Percentiles rank a stretch among this genome's conserved stretches.
phyloP scores from a whole-genome alignment of 1,140 invertebrate species.

The Ctenoplectra terminalis region DNA sequence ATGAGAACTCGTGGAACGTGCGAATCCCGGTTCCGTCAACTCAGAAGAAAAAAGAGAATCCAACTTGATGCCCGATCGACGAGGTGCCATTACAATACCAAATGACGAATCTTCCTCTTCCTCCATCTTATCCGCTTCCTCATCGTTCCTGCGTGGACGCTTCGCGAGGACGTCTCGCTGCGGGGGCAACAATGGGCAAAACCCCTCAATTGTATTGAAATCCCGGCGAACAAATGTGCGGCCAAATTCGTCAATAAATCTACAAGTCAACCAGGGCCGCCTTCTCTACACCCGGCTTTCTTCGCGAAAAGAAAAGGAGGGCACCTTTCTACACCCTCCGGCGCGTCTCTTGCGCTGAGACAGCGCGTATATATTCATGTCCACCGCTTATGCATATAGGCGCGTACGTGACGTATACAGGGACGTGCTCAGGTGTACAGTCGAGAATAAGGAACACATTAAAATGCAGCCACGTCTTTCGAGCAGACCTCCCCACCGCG shows the following conservation, averaged over 20 bases:
- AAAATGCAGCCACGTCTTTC: constrained; percentile 55
- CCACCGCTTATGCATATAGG: constrained; percentile 13
- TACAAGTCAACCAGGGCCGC: constrained; percentile 72
- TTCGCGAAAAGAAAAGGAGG: neutral
- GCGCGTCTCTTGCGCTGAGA: constrained; percentile 2
- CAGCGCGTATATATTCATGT: constrained; percentile 26
- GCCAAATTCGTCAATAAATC: constrained; percentile 79
- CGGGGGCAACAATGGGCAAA: constrained; percentile 65
- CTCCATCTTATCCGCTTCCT: neutral
- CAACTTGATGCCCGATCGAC: constrained; percentile 51
- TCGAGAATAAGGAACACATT: constrained; percentile 58
- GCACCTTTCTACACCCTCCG: constrained; percentile 7
- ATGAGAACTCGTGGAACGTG: constrained; percentile 44
- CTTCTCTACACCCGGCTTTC: neutral
- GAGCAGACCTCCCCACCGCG: neutral
- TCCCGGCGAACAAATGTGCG: constrained; percentile 76
- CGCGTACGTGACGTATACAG: constrained; percentile 16
- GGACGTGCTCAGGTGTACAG: constrained; percentile 15
- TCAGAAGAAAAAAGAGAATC: constrained; percentile 3
- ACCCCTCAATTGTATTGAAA: constrained; percentile 79
- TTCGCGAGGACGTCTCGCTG: constrained; percentile 50
- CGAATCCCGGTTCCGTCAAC: constrained; percentile 26
- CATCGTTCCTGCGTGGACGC: constrained; percentile 19
- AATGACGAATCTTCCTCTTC: constrained; percentile 53
- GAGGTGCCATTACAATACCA: constrained; percentile 75